phyloP scores from a whole-genome alignment of 2,888 invertebrate species.

The Apamea sordens region DNA sequence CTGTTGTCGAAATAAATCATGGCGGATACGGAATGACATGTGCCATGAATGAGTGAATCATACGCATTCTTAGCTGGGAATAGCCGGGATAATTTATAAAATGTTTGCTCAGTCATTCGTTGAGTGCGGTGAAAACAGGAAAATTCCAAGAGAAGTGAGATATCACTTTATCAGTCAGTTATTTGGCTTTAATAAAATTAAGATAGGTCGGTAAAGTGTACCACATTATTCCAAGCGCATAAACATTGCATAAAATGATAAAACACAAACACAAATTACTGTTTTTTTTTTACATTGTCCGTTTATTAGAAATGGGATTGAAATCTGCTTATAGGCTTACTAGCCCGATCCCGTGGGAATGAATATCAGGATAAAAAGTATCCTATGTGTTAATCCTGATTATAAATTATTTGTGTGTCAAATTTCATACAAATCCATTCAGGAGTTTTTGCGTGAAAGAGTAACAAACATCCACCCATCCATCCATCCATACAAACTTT shows the following conservation, averaged over 20 bases:
- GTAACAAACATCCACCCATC: too few species aligned
- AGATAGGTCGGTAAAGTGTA: neutral
- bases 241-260: neutral
- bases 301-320: too few species aligned
- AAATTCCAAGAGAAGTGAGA: neutral
- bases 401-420: too few species aligned
- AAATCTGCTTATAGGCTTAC: too few species aligned
- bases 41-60: conserved; percentile 65
- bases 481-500: too few species aligned
- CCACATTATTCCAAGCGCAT: neutral
- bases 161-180: neutral
- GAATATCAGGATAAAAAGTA: too few species aligned
- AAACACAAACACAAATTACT: neutral
- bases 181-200: neutral
- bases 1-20: conserved; percentile 63
- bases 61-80: conserved; percentile 40
- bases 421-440: too few species aligned
- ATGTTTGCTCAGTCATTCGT: conserved; percentile 14
- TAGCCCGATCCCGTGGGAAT: too few species aligned
- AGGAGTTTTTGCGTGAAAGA: too few species aligned
- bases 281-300: too few species aligned
- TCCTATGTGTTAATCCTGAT: too few species aligned
- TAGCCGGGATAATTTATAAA: conserved; percentile 23
- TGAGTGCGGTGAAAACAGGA: neutral
- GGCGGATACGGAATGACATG: conserved; percentile 55